Percentiles rank a stretch among this genome's conserved stretches.
Conservation (phyloP, 2,113 vertebrate genomes). For the Macrotis lagotis region DNA sequence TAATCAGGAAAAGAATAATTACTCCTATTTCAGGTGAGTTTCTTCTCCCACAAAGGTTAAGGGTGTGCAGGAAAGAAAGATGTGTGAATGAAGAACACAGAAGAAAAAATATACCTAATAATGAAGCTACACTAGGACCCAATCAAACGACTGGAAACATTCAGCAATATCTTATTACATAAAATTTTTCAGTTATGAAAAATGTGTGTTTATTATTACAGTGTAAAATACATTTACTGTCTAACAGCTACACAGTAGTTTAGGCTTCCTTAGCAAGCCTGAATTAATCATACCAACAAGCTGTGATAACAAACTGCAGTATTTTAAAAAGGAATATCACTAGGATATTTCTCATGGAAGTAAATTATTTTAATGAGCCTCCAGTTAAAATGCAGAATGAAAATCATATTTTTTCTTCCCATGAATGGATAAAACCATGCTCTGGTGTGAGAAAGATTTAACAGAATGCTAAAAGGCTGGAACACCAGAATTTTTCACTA, state of each 20-base stretch:
- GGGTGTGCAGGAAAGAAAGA: slow-evolving; percentile 14
- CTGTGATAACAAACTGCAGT: slow-evolving; percentile 31
- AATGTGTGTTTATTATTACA: slow-evolving; percentile 52
- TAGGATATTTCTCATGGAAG: slow-evolving; percentile 48
- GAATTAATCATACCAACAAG: slow-evolving; percentile 43
- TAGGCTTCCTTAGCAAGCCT: slow-evolving; percentile 35
- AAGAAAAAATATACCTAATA: slow-evolving; percentile 39
- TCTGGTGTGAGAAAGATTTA: slow-evolving; percentile 14
- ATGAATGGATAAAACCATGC: slow-evolving; percentile 29
- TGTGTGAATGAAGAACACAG: neutral
- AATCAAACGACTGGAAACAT: slow-evolving; percentile 40
- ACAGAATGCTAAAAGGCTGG: slow-evolving; percentile 15
- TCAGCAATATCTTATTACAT: slow-evolving; percentile 48
- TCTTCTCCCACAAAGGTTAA: neutral
- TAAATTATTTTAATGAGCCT: slow-evolving; percentile 60
- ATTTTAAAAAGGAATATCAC: slow-evolving; percentile 35
- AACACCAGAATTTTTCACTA: slow-evolving; percentile 6
- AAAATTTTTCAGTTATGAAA: slow-evolving; percentile 45
- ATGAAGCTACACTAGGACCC: slow-evolving; percentile 33
- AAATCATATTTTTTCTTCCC: neutral
- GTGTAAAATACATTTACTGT: slow-evolving; percentile 42
- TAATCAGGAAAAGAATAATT: neutral
- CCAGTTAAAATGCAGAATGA: slow-evolving; percentile 34
- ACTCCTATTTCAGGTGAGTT: neutral
- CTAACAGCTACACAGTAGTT: slow-evolving; percentile 20